Base-by-base conservation (phyloP, 2,888 invertebrate species). In the Microctonus brassicae region DNA sequence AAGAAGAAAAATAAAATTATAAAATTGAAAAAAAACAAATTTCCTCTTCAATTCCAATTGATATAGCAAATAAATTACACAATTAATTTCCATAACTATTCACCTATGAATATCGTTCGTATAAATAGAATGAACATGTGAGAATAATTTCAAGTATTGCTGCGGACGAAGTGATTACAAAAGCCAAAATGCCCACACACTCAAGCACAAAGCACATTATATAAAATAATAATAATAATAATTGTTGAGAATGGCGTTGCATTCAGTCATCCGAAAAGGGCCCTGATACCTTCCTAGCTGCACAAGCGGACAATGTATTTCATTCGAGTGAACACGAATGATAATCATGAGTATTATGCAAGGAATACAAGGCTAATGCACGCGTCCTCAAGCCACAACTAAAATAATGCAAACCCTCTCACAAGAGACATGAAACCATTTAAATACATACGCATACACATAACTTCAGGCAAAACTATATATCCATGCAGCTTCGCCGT, bases 291-390 rank as follows among this genome's bases (percentile, higher is more conserved):
- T 64, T 58, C n/a, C n/a, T 34, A 55, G 65, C 20, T 61, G 65
- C 69, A 70, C 64, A 55, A 55, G 71, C 61, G 71, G 66, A 71
- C 71, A 71, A 71, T 71, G 66, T 71, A 71, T 67, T 71, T 66
- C 71, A 58, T 71, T 42, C 53, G 55, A 71, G 62, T 66, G 71
- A 71, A 71, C 66, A 71, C 62, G 42, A 66, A 66, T 71, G 66
- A 62, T 71, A 71, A 71, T 71, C 61, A 22, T 24, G 57, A 33
- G 66, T 57, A 66, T 66, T 66, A 47, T 66, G 57, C 57, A 66
- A 24, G 55, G 57, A 52, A 47, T 52, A 63, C 63, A 17, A 63
- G 47, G 36, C 55, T 66, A 47, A 36, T 17, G 55, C 66, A 66
- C 36, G 36, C 24, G 39, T 13, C 52, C 29, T 26, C 47, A 26